Percentiles rank a stretch among this genome's conserved stretches.
phyloP scores from a whole-genome alignment of 2,797 vertebrate species.

The Etheostoma perlongum region DNA sequence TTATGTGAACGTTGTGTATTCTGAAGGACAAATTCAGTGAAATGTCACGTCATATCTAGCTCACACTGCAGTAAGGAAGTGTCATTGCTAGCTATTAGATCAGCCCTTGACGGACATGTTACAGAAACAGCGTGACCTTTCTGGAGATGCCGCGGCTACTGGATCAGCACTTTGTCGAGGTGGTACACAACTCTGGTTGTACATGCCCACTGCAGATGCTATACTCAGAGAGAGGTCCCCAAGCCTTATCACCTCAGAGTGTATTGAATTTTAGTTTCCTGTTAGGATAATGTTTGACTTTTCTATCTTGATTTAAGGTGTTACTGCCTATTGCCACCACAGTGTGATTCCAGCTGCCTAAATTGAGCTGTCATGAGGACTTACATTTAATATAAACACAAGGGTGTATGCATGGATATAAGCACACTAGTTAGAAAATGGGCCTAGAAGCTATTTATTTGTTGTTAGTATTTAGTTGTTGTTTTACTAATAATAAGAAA shows the following conservation, averaged over 20 bases:
- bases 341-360: constrained; percentile 23
- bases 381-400: constrained; percentile 9
- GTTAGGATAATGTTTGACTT: background rate
- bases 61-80: constrained; percentile 51
- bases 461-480: no score
- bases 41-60: constrained; percentile 62
- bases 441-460: background rate
- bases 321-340: constrained; percentile 11
- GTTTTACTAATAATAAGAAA: no score
- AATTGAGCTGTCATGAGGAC: constrained; percentile 22
- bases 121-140: constrained; percentile 64
- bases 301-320: constrained; percentile 19
- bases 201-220: constrained; percentile 18
- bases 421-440: constrained; percentile 3
- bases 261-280: constrained; percentile 25
- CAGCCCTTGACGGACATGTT: constrained; percentile 49
- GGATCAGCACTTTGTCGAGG: constrained; percentile 60
- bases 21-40: constrained; percentile 62
- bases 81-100: constrained; percentile 58
- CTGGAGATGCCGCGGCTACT: constrained; percentile 40
- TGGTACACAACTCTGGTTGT: constrained; percentile 7
- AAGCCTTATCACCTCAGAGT: background rate
- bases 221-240: constrained; percentile 7
- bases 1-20: constrained; percentile 33
- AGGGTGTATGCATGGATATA: background rate